Evolutionary conservation across 92 coral and sea anemone species (phyloP), one percentile per base, ranked within the genome.

Genomic region (Porites evermanni): DNA sequence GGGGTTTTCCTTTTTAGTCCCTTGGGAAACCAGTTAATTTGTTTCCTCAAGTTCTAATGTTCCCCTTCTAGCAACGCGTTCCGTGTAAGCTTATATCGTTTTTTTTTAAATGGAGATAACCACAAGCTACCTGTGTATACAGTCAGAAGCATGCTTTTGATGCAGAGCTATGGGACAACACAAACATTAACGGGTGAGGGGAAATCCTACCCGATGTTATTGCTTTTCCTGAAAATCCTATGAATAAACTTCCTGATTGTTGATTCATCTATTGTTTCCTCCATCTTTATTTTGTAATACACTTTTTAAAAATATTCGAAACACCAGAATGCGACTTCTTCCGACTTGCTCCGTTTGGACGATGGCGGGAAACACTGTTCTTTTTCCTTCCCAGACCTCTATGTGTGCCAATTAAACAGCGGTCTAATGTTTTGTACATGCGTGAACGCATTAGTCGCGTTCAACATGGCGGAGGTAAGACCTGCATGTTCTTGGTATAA

Each of bases 191-290:
- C 17, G 4, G 16, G 47, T 11, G 38, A 18, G 17, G 13, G 11
- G 23, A 72, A 47, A 50, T 70, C 97, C 70, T 88, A 96, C 99
- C 93, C 98, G 11, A 89, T 88, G 84, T 96, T 89, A 50, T 93
- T 66, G 79, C 91, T 89, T 72, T 90, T 72, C 75, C 84, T 77
- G 71, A 96, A 90, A 44, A 95, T 77, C 60, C 90, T 85, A 53
- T 81, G 86, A 59, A 96, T 82, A 87, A 94, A 96, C 44, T 82
- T 89, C 59, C 81, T 85, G 63, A 95, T 83, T 54, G 67, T 51
- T 18, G 82, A 74, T 17, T 79, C 88, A 67, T 86, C 86, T 51
- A 91, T 77, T 13, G 80, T 80, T 74, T 68, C 66, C 52, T 24
- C 88, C 93, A 87, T 87, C 16, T 56, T 32, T 77, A 23, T 53